Evolutionary conservation across 2,888 invertebrate genomes (phyloP).

Genomic region (Arrhopalites spinosus): DNA sequence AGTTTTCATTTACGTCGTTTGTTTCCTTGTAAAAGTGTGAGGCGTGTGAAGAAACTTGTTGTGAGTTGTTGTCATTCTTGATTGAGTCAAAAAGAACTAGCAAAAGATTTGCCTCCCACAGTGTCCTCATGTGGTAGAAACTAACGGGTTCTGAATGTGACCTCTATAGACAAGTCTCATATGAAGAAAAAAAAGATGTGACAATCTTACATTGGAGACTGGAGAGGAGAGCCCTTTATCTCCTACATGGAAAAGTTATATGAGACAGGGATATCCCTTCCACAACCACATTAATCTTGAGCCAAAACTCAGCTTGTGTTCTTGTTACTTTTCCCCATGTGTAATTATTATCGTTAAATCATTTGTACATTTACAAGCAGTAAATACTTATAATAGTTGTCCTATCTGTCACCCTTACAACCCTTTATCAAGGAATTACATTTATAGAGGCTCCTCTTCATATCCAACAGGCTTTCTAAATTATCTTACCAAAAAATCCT

Average conservation of each 20-base stretch:
- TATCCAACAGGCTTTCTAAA: too few species aligned
- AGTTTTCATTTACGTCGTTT: slow-evolving; percentile 8
- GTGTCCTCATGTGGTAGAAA: slow-evolving; percentile 28
- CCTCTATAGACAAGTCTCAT: too few species aligned
- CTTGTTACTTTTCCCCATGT: not conserved
- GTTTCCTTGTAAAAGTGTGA: slow-evolving; percentile 11
- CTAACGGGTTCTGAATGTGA: slow-evolving; percentile 28
- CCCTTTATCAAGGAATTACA: too few species aligned
- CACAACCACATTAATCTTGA: too few species aligned
- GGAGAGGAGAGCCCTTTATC: too few species aligned
- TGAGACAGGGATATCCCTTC: too few species aligned
- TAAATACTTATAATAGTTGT: not conserved
- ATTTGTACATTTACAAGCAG: not conserved
- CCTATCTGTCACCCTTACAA: not conserved
- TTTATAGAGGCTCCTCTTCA: too few species aligned
- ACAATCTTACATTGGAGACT: too few species aligned
- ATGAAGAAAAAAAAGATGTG: too few species aligned
- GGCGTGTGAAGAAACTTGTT: slow-evolving; percentile 27
- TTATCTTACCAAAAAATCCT: too few species aligned
- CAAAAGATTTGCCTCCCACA: slow-evolving; percentile 26
- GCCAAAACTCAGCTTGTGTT: too few species aligned
- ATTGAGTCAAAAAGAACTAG: slow-evolving; percentile 13
- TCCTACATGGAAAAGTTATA: not conserved
- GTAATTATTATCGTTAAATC: not conserved
- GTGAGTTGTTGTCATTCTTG: slow-evolving; percentile 33